These are phyloP conservation scores for Diprion similis DNA, from an alignment of 1,140 invertebrate species.

Conservation along the genomic window DNA sequence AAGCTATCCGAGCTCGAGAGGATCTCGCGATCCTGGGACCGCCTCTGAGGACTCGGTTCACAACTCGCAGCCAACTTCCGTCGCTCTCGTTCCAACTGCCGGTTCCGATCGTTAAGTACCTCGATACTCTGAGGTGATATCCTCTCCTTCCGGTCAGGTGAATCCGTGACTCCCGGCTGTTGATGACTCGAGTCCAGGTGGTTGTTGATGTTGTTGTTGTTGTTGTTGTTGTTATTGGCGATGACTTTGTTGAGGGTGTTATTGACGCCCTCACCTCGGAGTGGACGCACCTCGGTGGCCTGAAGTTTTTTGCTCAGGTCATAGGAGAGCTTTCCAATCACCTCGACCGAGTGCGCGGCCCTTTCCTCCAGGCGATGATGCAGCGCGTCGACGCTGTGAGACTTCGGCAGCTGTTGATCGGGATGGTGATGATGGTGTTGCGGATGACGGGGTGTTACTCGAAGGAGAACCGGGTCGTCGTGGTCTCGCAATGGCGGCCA, in stretches of 20 bases:
- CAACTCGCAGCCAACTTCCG: slow-evolving; percentile 51
- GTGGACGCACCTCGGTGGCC: slow-evolving; percentile 40
- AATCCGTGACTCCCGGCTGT: slow-evolving; percentile 37
- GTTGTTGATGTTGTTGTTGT: slow-evolving; percentile 43
- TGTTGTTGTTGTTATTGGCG: slow-evolving; percentile 47
- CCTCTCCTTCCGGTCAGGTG: slow-evolving; percentile 42
- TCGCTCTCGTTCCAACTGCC: slow-evolving; percentile 50
- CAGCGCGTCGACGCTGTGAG: slow-evolving; percentile 50
- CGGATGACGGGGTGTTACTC: slow-evolving; percentile 48
- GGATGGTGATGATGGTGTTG: slow-evolving; percentile 35
- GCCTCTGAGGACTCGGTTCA: slow-evolving; percentile 34
- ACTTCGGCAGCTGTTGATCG: slow-evolving; percentile 36
- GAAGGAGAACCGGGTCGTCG: slow-evolving; percentile 52
- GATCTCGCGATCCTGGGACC: background rate
- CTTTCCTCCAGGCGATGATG: slow-evolving; percentile 45
- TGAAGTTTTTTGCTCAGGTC: slow-evolving; percentile 56
- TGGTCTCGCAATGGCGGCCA: slow-evolving; percentile 45
- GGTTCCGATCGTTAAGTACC: slow-evolving; percentile 54
- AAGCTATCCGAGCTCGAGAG: background rate
- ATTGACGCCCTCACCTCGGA: slow-evolving; percentile 40
- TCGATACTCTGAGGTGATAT: slow-evolving; percentile 55
- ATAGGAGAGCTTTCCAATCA: slow-evolving; percentile 43
- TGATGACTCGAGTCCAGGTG: slow-evolving; percentile 36
- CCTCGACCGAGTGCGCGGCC: slow-evolving; percentile 36
- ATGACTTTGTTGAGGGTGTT: slow-evolving; percentile 30